Base-by-base conservation (phyloP, 2,888 invertebrate genomes). In the Lamellibrachia columna region DNA sequence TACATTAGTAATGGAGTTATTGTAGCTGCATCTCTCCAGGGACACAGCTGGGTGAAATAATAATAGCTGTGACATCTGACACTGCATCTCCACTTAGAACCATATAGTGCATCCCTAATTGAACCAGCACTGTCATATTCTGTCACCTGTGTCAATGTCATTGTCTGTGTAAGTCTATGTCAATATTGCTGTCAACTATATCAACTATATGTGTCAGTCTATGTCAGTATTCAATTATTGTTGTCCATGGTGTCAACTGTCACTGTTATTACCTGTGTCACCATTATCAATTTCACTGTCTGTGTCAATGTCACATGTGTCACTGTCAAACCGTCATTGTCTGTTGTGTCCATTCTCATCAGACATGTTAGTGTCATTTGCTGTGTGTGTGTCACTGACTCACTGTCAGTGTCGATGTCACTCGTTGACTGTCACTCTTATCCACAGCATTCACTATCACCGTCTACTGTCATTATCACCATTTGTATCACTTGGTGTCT, bases 201-300 rank as follows among this genome's bases (percentile, higher is more conserved):
- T 55, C 55, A 55, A 9, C 9, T 9, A 55, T 55, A 9, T 55
- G 55, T 55, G 55, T 55, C 55, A 55, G 9, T 55, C 55, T 55
- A 9, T 55, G 9, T 3, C 55, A 55, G 55, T 55, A 55, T 55
- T 9, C 55, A 55, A 55, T 55, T 55, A 55, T 55, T 55, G 55
- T 9, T 9, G 9, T 55, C 55, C 2, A 55, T 55, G 9, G 9
- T 3, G 55, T 55, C 9, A 55, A 55, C 2, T 55, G 55, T 55
- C 55, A 55, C 53, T 53, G 11, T 2, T 90, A 11, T 15, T 7
- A 22, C 28, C 4, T 11, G 55, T 92, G n/a, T 60, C 4, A 40
- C 8, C 15, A 92, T 28, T n/a, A 92, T 92, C 91, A 40, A 53
- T 91, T 55, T 91, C 58, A 58, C 7, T 90, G 52, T n/a, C 90